Base-by-base conservation (phyloP, 2,797 vertebrate species). In the Acanthopagrus latus region DNA sequence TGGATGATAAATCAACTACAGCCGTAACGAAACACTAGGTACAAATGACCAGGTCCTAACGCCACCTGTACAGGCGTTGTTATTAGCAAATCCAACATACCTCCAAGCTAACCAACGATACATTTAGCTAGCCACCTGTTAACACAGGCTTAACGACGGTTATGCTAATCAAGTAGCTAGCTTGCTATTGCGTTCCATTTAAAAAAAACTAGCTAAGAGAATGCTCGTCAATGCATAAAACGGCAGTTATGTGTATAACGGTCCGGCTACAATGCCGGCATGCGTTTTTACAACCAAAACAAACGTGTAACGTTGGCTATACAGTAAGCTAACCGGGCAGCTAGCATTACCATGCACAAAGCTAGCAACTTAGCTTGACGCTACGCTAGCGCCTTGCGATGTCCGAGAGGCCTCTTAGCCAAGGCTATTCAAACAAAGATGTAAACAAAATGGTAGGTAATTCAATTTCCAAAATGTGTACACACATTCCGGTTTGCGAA, bases 321-420 rank as follows among this genome's bases (percentile, higher is more conserved):
- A 13, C 2, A 18, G 2, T 2, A 14, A 16, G 65, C 71, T 63
- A 80, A 73, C 17, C 18, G 8, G 33, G n/a, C 6, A 29, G 86
- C 69, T 89, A 88, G 81, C 87, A 69, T 87, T 88, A 91, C 80
- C 50, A 6, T 76, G 84, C 86, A 84, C 88, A 80, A 73, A 59
- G 76, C 68, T 86, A 83, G 73, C 82, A 7, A 59, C 11, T 52
- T 80, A 74, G 73, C 77, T 71, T 43, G 12, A 25, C 48, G 33
- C 43, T 71, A 44, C n/a, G 38, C 44, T 76, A 66, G 75, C 82
- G 71, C 74, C 60, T 46, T 33, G 66, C 81, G 55, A 52, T n/a
- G 66, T 65, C 68, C 55, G 29, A 3, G 60, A 92, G 93, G 91
- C 92, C 91, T 86, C 29, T 27, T 29, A 76, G 75, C 84, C 51